Evolutionary conservation across 2,113 vertebrate species (phyloP).

Genomic region (Leptosomus discolor): DNA sequence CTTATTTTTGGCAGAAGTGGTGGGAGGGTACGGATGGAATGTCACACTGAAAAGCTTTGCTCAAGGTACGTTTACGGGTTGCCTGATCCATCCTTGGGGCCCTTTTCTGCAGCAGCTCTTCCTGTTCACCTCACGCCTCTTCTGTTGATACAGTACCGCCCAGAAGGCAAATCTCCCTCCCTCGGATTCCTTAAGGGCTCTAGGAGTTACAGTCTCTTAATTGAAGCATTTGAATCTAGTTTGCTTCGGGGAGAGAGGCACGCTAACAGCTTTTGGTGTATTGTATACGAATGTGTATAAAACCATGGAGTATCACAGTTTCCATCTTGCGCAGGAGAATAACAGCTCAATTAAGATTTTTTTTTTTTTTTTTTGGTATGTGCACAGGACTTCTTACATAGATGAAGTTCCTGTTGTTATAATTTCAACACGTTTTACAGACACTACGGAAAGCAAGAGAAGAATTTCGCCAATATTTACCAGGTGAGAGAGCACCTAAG

Average conservation of each 20-base stretch:
- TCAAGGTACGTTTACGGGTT: neutral
- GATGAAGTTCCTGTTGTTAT: neutral
- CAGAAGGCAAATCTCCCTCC: neutral
- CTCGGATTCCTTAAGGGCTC: neutral
- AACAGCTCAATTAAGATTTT: fast-evolving
- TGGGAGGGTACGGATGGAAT: neutral
- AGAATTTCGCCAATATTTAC: neutral
- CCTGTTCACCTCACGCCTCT: neutral
- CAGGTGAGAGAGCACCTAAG: neutral
- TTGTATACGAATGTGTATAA: neutral
- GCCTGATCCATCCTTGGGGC: neutral
- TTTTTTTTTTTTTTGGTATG: neutral
- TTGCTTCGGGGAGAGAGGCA: neutral
- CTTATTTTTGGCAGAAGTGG: neutral
- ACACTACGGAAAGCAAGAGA: neutral
- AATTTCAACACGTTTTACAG: neutral
- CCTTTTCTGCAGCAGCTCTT: neutral
- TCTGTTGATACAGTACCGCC: neutral
- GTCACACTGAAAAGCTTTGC: neutral
- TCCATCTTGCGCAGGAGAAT: neutral
- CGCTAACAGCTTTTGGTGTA: neutral
- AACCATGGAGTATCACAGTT: neutral
- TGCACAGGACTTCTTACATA: neutral
- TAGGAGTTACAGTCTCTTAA: neutral
- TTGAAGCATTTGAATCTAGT: neutral